Evolutionary conservation across 2,888 invertebrate genomes (phyloP), one percentile per base, ranked within the genome.

Genomic region (Pyrrhia umbra): DNA sequence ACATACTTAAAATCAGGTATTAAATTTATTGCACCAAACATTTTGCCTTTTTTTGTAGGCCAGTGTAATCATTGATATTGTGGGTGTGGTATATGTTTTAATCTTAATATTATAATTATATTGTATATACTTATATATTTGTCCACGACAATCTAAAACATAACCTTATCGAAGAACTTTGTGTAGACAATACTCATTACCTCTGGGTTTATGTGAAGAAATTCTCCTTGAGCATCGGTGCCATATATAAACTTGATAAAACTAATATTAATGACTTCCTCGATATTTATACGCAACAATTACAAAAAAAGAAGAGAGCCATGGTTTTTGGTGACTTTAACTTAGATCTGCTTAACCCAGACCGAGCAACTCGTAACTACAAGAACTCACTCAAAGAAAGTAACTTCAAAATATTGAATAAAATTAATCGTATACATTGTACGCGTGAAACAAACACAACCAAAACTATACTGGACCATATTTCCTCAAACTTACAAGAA

Each of bases 361-460:
- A 46, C 6, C 10, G 10, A 27, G 25, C 25, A 10, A 46, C 4
- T 4, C 16, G 46, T 1, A 46, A 27, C 25, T 46, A 59, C 10
- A 46, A 10, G 1, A 27, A 27, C 16, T 25, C 16, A 16, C 10
- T 46, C 10, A 46, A 46, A 27, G 46, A 46, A 27, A 46, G 9
- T 6, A 46, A 16, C 46, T 46, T 10, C 10, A 47, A 30, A 18
- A 30, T 47, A 2, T 13, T 47, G 2, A 47, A 47, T 10, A 47
- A 47, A 47, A 47, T 47, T 2, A 6, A 18, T 27, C 25, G 3
- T 2, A 2, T 10, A 6, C 3, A 27, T 30, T 47, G 27, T 47
- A 27, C 47, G 2, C 47, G 47, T 6, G 27, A 47, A 47, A 47
- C 47, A 18, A 30, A 10, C 16, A 13, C 47, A 47, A 47, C n/a